These are phyloP conservation scores for Myrmecophaga tridactyla DNA, from an alignment of 2,113 vertebrate genomes.

Conservation along the genomic window DNA sequence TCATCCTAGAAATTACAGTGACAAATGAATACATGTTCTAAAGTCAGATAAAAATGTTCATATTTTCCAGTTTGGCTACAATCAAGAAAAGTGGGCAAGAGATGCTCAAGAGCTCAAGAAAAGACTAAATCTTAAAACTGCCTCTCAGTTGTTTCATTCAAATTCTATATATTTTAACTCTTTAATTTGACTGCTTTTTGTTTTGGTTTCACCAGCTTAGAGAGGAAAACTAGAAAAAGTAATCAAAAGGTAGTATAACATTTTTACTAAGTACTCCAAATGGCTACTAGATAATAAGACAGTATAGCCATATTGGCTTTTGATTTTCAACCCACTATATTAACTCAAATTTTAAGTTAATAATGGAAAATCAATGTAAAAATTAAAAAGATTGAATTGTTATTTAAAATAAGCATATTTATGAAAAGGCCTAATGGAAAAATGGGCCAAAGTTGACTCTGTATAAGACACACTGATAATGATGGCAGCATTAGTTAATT, in stretches of 20 bases:
- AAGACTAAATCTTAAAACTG: not conserved
- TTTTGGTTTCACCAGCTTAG: not conserved
- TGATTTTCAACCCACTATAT: not conserved
- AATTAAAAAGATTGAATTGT: conserved; percentile 26
- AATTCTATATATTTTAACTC: not conserved
- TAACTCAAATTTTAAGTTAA: conserved; percentile 42
- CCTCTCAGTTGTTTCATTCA: not conserved
- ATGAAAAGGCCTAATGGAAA: not conserved
- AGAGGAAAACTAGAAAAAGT: not conserved
- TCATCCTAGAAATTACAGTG: not conserved
- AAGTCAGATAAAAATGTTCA: not conserved
- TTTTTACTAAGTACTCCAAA: not conserved
- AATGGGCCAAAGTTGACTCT: not conserved
- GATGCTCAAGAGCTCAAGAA: not conserved
- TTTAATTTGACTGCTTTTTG: not conserved
- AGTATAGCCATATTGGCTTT: not conserved
- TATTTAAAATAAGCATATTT: not conserved
- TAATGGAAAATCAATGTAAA: conserved; percentile 28
- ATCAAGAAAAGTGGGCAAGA: not conserved
- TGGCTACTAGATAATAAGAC: not conserved
- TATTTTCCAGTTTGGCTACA: not conserved
- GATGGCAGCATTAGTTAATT: not conserved
- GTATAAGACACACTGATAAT: not conserved
- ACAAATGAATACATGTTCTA: not conserved
- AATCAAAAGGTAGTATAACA: not conserved